Conservation (phyloP, 2,888 invertebrate species). For the Agrochola lota region DNA sequence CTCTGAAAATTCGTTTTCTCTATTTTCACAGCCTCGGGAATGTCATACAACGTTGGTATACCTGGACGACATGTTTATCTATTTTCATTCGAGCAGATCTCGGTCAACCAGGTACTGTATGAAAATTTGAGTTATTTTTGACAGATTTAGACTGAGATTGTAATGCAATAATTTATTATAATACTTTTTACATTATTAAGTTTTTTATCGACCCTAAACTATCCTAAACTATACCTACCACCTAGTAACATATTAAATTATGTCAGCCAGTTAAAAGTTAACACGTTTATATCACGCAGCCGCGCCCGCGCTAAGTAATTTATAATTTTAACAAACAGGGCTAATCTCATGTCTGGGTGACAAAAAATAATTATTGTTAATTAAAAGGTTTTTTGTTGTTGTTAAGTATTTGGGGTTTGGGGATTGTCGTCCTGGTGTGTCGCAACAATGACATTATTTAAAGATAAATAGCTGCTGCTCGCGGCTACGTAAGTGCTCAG, state of each 20-base stretch:
- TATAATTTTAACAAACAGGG: conserved; percentile 58
- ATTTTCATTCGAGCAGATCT: too few relatives aligned
- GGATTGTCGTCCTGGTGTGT: neutral
- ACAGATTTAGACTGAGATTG: too few relatives aligned
- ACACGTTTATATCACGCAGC: conserved; percentile 47
- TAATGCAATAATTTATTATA: too few relatives aligned
- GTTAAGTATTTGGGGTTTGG: neutral
- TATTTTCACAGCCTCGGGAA: too few relatives aligned
- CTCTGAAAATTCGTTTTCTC: too few relatives aligned
- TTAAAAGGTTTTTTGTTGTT: conserved; percentile 2
- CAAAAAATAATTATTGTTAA: neutral
- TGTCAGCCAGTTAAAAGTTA: conserved; percentile 27
- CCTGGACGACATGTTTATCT: too few relatives aligned
- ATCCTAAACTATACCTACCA: neutral
- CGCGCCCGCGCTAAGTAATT: conserved; percentile 41
- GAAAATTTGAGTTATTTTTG: too few relatives aligned
- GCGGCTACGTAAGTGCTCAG: too few relatives aligned
- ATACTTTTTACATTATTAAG: too few relatives aligned
- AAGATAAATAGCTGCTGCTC: too few relatives aligned
- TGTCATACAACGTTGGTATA: too few relatives aligned
- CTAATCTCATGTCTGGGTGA: conserved; percentile 1
- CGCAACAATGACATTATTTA: neutral
- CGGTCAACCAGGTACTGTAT: too few relatives aligned
- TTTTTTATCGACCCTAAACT: neutral
- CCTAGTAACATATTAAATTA: conserved; percentile 12